Evolutionary conservation across 2,888 invertebrate species (phyloP), one percentile per base, ranked within the genome.

Genomic region (Acronicta alni): DNA sequence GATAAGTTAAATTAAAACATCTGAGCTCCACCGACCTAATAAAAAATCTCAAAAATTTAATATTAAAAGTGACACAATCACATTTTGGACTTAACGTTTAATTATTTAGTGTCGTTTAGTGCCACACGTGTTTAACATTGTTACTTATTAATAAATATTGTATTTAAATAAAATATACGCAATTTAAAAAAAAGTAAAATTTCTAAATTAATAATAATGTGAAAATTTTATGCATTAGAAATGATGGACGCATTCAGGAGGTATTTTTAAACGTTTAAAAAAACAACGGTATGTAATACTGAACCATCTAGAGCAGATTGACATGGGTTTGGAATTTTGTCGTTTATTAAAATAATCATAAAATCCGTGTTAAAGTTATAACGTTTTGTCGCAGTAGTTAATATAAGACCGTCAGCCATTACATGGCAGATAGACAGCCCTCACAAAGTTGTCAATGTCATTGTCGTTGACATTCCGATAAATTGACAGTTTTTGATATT

Each of bases 61-160:
- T 41, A 32, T 15, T 12, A 35, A 58, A 61, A 75, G 72, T 76
- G 74, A 68, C 75, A 72, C 68, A 57, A 57, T 47, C 46, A 59
- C 26, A 55, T 63, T 67, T 66, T 64, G 65, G 57, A 79, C 67
- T 55, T 52, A 26, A 57, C 47, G 57, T 59, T 66, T 62, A 47
- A 57, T 64, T 72, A 57, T 67, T 76, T 78, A 73, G 69, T 82
- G 80, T 80, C 77, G 73, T 79, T 80, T 83, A 83, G 88, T 87
- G 88, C 87, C 89, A 87, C 85, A 84, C 79, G 69, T 80, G 75
- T 81, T 84, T 82, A 77, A 79, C 67, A 84, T 84, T 87, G 89
- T 89, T 88, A 86, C 84, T 87, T 83, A 85, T 79, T 80, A 82
- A 76, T 77, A 77, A 76, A 75, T 75, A 77, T 67, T 74, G 71